Base-by-base conservation (phyloP, 2,113 vertebrate genomes). In the Lepus timidus region DNA sequence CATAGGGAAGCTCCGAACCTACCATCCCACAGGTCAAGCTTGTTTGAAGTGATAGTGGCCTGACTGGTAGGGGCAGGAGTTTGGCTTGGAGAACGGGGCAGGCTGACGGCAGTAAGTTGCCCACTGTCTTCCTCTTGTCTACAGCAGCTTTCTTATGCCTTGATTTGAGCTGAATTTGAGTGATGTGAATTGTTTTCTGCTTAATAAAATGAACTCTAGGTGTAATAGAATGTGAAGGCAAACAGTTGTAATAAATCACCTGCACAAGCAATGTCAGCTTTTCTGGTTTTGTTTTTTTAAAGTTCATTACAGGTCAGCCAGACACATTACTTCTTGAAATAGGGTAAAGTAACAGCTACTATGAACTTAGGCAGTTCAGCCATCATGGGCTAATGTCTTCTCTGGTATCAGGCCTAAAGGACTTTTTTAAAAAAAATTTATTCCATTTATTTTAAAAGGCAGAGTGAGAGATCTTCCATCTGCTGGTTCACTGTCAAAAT, bases 191-290 rank as follows among this genome's bases (percentile, higher is more conserved):
- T 98, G 51, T 97, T 95, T 93, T 91, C 96, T 94, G 96, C 96
- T 97, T 96, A 98, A 97, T 97, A 97, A 98, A 98, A 94, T 97
- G 78, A 97, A 79, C 90, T 96, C 44, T 94, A 98, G 97, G 95
- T 98, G 80, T 98, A 96, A 95, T 0, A 96, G 97, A 97, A 95
- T 95, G 90, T 96, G 82, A 92, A 98, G 93, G 96, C 91, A 96
- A 98, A 96, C 90, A 98, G 97, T 96, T 94, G 95, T 79, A 98
- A 98, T 98, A 98, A 98, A 98, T 96, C 73, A 86, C 85, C 90
- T 16, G 92, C 95, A 97, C 92, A 95, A 0, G 0, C 76, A 94
- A 49, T 51, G 51, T 76, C 80, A 84, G 67, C 84, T 93, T 93
- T 81, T 94, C 85, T 78, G 39, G 83, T 84, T 88, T 91, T 88